Evolutionary conservation across 2,888 invertebrate genomes (phyloP), one percentile per base, ranked within the genome.

Genomic region (Caenorhabditis sp.): DNA sequence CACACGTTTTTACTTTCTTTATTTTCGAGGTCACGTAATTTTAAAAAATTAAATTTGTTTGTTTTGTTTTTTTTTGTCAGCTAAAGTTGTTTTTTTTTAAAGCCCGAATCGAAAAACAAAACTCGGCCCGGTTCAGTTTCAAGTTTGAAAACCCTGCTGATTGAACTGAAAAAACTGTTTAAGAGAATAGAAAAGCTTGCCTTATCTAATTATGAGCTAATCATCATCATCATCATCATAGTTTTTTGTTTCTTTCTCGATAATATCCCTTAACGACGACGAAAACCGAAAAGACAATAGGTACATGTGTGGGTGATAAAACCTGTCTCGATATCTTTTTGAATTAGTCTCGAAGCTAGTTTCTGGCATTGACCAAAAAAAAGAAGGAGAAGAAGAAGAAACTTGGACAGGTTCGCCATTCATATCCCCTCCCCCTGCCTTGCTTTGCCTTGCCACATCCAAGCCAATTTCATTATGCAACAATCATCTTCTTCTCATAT

Each of bases 381-480:
- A 4, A 19, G 4, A n/a, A n/a, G n/a, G 19, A 19, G 3, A 14
- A 19, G 3, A 4, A 19, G 50, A 31, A 31, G 31, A 31, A n/a
- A n/a, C n/a, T n/a, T 31, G 31, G 43, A 43, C 43, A 43, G 43
- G 43, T 43, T 43, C 43, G 31, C 31, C 31, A 31, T 17, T 43
- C 43, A 3, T 17, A 6, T 21, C 10, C 23, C 53, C n/a, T 8
- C 53, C 53, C 53, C 53, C 5, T 23, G 24, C 21, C 10, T 53
- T 8, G 12, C 53, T 53, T 53, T 23, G 10, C 21, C n/a, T 23
- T 53, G n/a, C n/a, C n/a, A n/a, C n/a, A n/a, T n/a, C n/a, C n/a
- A n/a, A n/a, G n/a, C n/a, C n/a, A n/a, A n/a, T 53, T 53, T 53
- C 21, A 53, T 53, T 53, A 53, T 53, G 53, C 53, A 53, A 53